Evolutionary conservation across 2,113 vertebrate species (phyloP), one percentile per base, ranked within the genome.

Genomic region (Sceloporus tristichus): DNA sequence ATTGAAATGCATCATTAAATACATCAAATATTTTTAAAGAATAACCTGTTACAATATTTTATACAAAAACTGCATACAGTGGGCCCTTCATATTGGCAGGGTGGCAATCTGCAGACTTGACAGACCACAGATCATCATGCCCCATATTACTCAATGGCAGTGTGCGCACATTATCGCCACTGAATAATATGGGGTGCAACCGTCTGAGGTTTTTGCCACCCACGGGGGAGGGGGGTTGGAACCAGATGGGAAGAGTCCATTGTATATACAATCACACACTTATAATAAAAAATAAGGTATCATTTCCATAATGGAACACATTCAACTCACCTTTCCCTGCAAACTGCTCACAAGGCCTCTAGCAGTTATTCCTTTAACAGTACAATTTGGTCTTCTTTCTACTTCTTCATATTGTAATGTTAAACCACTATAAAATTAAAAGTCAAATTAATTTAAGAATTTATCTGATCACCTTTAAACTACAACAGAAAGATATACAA

Each of bases 271-370:
- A 13, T 19, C 13, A 62, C 13, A 62, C 16, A 76, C 66, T 74
- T 6, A 29, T 74, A 83, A n/a, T 53, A 27, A 62, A 73, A 9
- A 73, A 14, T 9, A 73, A 42, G 42, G 70, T 18, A 85, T 34
- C 9, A 38, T 48, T 90, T 38, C 13, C 82, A n/a, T 93, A 19
- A 70, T 85, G 79, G 90, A 91, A 81, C 74, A 82, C 56, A 59
- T 48, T 87, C n/a, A 88, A 76, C 96, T 88, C 93, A 99, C 98
- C 98, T 98, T 98, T 89, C 96, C 96, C 80, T 97, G 97, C 94
- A 93, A 97, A 94, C 89, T 97, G 89, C 94, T 97, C 87, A 98
- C 23, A 94, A 88, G 93, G 85, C 98, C 98, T 87, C 42, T 96
- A 75, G 96, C 98, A 95, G 81, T 97, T 84, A 99, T 97, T 85